Conservation (phyloP, 2,888 invertebrate genomes). For the Amiota minor region DNA sequence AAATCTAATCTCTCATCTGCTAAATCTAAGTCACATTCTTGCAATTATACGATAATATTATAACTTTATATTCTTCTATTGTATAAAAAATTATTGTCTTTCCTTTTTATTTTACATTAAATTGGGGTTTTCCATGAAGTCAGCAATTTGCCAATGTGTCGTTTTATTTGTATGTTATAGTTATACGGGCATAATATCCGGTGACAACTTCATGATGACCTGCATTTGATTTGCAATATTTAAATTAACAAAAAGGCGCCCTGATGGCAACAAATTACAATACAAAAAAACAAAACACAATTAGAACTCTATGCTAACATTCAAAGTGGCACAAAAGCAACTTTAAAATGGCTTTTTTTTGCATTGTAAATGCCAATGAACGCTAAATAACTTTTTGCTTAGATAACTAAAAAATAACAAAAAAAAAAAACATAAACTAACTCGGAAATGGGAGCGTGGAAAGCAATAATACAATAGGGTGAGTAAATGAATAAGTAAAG, state of each 20-base stretch:
- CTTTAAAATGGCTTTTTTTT: not conserved
- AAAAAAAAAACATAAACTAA: not conserved
- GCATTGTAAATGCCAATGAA: not conserved
- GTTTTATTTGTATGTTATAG: not conserved
- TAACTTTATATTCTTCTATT: not conserved
- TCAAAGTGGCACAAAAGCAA: constrained; percentile 2
- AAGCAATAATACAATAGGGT: not conserved
- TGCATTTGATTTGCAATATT: constrained; percentile 2
- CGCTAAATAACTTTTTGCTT: constrained; percentile 10
- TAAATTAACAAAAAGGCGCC: constrained; percentile 1
- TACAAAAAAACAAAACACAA: not conserved
- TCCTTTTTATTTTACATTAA: not conserved
- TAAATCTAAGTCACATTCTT: too few relatives aligned
- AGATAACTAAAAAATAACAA: not conserved
- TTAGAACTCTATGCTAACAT: not conserved
- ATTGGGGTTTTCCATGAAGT: not conserved
- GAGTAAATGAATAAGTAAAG: not conserved
- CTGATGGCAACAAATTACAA: not conserved
- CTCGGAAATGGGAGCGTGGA: not conserved
- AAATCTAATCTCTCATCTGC: too few relatives aligned
- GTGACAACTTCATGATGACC: too few relatives aligned
- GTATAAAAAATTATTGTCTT: not conserved
- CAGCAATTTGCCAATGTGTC: not conserved
- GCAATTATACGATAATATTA: too few relatives aligned
- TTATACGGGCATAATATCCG: too few relatives aligned